Evolutionary conservation across 2,888 invertebrate species (phyloP), one percentile per base, ranked within the genome.

Genomic region (Caenorhabditis virilis): DNA sequence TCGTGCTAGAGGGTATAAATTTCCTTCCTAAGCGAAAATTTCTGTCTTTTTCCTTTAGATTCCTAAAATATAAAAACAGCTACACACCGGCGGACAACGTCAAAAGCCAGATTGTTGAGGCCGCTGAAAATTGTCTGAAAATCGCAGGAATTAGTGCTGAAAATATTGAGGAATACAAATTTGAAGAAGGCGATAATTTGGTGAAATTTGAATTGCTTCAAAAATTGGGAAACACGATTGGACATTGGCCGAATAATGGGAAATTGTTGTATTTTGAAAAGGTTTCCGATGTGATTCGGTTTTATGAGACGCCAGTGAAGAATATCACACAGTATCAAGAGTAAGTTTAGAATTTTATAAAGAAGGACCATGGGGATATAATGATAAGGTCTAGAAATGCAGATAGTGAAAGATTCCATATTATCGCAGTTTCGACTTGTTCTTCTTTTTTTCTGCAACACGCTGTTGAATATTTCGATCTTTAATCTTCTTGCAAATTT

Each of bases 1-100:
- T 48, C 62, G 79, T 7, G 79, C 80, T 0, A 61, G 80, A 69
- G 78, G 79, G 78, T 78, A 39, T n/a, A n/a, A n/a, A 36, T 46
- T 47, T 6, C 5, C 7, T 7, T 45, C 15, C 20, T 20, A 45
- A 45, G 6, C 26, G 26, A 47, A 22, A n/a, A 16, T 27, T 36
- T 49, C 13, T 15, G 18, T 20, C 3, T 13, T 36, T 36, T 25
- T 7, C n/a, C 15, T 22, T 48, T 52, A 73, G 73, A 27, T 52
- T 74, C 9, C 25, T 74, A 51, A 67, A 69, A 35, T 72, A 76
- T 48, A 41, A 53, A 2, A 49, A 72, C 36, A 71, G 51, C 38
- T 76, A 76, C 56, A 38, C 51, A 3, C 76, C 76, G 9, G 49
- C 64, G 9, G 26, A 4, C 2, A 52, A 69, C 18, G 48, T 69